A percentile compares a stretch with the other conserved stretches of the same genome.
These are phyloP conservation scores for Creontiades dilutus DNA, from an alignment of 2,888 invertebrate species.

Conservation along the genomic window DNA sequence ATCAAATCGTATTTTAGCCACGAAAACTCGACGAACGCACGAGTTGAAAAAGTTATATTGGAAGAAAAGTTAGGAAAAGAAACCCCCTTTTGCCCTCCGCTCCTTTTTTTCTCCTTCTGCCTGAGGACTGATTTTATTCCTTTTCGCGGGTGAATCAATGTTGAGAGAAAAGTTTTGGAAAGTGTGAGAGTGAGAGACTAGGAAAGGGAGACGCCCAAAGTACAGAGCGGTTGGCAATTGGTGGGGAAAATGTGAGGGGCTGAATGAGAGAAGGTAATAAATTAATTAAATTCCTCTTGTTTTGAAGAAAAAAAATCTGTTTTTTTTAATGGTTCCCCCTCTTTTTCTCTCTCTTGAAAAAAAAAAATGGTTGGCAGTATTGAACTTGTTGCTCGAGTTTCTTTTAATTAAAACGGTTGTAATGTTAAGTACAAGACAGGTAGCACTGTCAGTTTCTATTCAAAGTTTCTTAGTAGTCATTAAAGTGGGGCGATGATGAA, in stretches of 20 bases:
- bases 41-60: slow-evolving; percentile 63
- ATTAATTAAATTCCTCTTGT: slow-evolving; percentile 34
- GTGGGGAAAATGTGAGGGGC: not conserved
- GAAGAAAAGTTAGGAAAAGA: slow-evolving; percentile 52
- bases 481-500: too few relatives aligned
- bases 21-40: slow-evolving; percentile 48
- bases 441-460: not conserved
- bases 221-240: not conserved
- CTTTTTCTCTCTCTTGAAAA: too few relatives aligned
- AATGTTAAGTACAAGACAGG: not conserved
- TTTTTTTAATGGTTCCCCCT: not conserved
- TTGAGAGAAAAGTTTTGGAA: slow-evolving; percentile 45
- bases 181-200: not conserved
- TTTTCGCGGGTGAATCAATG: slow-evolving; percentile 53
- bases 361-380: not conserved
- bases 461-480: too few relatives aligned
- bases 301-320: not conserved
- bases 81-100: slow-evolving; percentile 33
- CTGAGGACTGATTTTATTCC: slow-evolving; percentile 62
- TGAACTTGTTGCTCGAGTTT: slow-evolving; percentile 42
- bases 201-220: not conserved
- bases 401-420: slow-evolving; percentile 47
- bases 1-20: slow-evolving; percentile 27
- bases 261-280: slow-evolving; percentile 37
- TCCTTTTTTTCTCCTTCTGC: not conserved